These are phyloP conservation scores for Euphydryas editha DNA, from an alignment of 2,888 invertebrate species.

Conservation along the genomic window DNA sequence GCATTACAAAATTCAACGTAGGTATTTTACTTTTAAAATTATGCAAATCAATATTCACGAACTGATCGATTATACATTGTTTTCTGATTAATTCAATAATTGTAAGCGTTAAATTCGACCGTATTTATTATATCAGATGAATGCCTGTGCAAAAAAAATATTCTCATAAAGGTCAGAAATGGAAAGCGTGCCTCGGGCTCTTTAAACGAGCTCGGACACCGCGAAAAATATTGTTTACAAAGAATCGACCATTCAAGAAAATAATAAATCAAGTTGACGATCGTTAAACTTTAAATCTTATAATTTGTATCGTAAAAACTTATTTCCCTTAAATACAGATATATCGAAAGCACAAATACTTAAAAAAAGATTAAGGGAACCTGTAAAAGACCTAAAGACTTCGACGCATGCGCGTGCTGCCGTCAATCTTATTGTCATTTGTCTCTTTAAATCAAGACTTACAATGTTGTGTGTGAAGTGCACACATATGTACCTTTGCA, in stretches of 20 bases:
- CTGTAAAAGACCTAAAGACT: slow-evolving; percentile 45
- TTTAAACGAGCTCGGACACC: slow-evolving; percentile 30
- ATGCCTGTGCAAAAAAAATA: slow-evolving; percentile 44
- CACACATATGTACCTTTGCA: slow-evolving; percentile 39
- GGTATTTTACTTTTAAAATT: slow-evolving; percentile 23
- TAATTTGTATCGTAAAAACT: slow-evolving; percentile 42
- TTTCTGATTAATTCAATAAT: slow-evolving; percentile 26
- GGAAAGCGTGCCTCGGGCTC: slow-evolving; percentile 59
- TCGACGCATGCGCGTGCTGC: slow-evolving; percentile 54
- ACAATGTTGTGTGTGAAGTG: slow-evolving; percentile 47
- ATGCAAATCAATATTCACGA: slow-evolving; percentile 30
- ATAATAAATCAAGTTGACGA: slow-evolving; percentile 40
- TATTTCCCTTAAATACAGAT: slow-evolving; percentile 29
- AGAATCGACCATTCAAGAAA: slow-evolving; percentile 24
- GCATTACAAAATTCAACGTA: slow-evolving; percentile 1
- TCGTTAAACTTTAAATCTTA: slow-evolving; percentile 42
- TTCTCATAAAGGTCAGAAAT: slow-evolving; percentile 71
- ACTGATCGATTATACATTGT: slow-evolving; percentile 27
- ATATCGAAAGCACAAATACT: not conserved
- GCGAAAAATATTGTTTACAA: slow-evolving; percentile 48
- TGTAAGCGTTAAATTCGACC: slow-evolving; percentile 29
- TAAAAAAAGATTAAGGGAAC: slow-evolving; percentile 15
- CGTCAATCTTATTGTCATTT: slow-evolving; percentile 65
- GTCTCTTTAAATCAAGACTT: slow-evolving; percentile 49
- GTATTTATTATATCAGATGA: slow-evolving; percentile 41